A percentile compares a stretch with the other conserved stretches of the same genome.
These are phyloP conservation scores for Cheilosia impressa DNA, from an alignment of 2,888 invertebrate species.

Conservation along the genomic window DNA sequence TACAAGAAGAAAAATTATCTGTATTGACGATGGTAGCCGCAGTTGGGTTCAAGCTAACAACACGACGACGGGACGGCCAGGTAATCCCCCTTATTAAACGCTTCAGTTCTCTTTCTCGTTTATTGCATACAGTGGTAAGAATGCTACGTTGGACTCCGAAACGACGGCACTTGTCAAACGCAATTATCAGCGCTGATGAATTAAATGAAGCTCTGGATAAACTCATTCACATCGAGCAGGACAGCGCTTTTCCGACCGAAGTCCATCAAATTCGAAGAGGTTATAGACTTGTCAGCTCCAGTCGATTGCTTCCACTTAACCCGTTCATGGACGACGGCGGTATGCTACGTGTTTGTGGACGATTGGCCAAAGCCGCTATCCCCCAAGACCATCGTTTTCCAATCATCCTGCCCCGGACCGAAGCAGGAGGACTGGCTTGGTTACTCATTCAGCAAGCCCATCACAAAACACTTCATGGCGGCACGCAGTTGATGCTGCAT, in stretches of 20 bases:
- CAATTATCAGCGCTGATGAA: constrained; percentile 6
- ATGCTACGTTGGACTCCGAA: constrained; percentile 7
- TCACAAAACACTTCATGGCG: constrained; percentile 38
- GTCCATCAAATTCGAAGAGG: background rate
- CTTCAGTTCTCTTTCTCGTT: background rate
- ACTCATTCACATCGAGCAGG: constrained; percentile 10
- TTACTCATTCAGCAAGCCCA: constrained; percentile 26
- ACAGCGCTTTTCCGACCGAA: background rate
- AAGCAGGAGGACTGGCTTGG: constrained; percentile 6
- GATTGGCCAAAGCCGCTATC: background rate
- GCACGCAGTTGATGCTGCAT: constrained; percentile 13
- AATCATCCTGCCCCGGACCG: background rate
- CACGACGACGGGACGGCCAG: background rate
- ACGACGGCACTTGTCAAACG: background rate
- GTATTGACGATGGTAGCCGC: background rate
- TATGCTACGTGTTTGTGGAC: constrained; percentile 4
- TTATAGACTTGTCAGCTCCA: background rate
- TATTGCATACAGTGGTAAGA: constrained; percentile 1
- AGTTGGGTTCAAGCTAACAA: background rate
- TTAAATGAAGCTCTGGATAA: constrained; percentile 3
- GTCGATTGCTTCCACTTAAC: constrained; percentile 4
- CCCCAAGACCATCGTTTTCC: background rate
- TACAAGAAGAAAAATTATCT: background rate
- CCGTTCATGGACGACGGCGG: background rate
- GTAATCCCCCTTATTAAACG: background rate